Evolutionary conservation across 2,113 vertebrate genomes (phyloP).

Genomic region (Sclerurus mexicanus): DNA sequence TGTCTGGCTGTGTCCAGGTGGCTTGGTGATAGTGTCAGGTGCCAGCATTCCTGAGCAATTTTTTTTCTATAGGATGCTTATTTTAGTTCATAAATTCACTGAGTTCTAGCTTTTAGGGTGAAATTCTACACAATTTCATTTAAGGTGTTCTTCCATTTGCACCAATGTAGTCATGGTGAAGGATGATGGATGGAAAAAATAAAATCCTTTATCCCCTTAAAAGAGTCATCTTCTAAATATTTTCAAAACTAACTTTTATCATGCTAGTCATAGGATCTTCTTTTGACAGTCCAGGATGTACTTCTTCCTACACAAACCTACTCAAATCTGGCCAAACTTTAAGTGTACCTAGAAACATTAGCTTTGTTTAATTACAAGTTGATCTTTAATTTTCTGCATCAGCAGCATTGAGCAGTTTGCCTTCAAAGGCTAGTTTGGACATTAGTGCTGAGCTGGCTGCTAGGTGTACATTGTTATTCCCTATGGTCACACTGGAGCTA

Average conservation of each 20-base stretch:
- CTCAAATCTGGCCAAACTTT: neutral
- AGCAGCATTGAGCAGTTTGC: neutral
- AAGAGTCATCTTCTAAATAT: neutral
- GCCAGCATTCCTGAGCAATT: neutral
- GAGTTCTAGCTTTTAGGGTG: neutral
- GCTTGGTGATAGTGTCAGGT: neutral
- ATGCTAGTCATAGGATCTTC: neutral
- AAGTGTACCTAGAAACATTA: neutral
- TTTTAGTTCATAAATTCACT: neutral
- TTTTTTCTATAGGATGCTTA: accelerated
- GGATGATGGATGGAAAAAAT: neutral
- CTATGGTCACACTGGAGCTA: neutral
- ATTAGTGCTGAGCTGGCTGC: neutral
- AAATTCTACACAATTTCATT: neutral
- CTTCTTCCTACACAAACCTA: neutral
- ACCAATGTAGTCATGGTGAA: neutral
- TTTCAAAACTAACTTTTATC: neutral
- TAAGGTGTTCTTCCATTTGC: neutral
- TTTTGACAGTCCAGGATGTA: neutral
- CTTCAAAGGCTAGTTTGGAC: neutral
- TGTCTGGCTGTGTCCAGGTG: neutral
- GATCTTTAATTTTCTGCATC: neutral
- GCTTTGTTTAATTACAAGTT: neutral
- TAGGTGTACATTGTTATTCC: neutral
- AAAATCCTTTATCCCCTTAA: neutral